These are phyloP conservation scores for Macaca mulatta DNA, from an alignment of 2,113 vertebrate species.

Conservation along the genomic window DNA sequence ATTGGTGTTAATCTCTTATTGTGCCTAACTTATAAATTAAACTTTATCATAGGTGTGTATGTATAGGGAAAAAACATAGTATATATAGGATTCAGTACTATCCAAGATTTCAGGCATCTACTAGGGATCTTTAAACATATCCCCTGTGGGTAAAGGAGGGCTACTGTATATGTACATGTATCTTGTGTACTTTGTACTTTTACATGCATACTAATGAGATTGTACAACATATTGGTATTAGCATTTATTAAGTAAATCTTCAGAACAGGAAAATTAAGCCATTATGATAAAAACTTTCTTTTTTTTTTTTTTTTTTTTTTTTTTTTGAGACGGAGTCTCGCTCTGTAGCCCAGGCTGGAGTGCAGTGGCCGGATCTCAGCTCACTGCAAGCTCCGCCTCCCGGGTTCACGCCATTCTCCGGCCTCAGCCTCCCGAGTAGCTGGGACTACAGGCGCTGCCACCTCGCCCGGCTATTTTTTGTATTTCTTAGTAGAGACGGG, in stretches of 20 bases:
- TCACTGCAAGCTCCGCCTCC: too few species aligned
- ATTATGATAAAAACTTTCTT: conserved; percentile 14
- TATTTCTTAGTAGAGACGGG: too few species aligned
- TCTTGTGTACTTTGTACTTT: background rate
- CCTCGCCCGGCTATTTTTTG: too few species aligned
- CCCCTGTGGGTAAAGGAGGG: background rate
- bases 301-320: too few species aligned
- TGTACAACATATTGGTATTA: background rate
- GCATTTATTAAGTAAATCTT: background rate
- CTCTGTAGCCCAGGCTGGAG: too few species aligned
- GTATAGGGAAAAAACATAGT: background rate
- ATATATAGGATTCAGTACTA: background rate
- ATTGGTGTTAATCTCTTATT: background rate
- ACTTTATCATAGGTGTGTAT: background rate
- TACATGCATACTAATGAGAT: background rate
- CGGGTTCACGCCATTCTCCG: too few species aligned
- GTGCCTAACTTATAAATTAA: background rate
- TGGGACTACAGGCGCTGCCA: too few species aligned
- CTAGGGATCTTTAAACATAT: background rate
- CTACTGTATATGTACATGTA: background rate
- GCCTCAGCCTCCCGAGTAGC: too few species aligned
- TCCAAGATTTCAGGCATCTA: background rate
- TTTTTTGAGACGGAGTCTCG: too few species aligned
- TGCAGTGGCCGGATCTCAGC: too few species aligned
- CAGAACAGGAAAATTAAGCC: background rate